phyloP scores from a whole-genome alignment of 2,797 vertebrate genomes.

The Notolepis coatsorum region DNA sequence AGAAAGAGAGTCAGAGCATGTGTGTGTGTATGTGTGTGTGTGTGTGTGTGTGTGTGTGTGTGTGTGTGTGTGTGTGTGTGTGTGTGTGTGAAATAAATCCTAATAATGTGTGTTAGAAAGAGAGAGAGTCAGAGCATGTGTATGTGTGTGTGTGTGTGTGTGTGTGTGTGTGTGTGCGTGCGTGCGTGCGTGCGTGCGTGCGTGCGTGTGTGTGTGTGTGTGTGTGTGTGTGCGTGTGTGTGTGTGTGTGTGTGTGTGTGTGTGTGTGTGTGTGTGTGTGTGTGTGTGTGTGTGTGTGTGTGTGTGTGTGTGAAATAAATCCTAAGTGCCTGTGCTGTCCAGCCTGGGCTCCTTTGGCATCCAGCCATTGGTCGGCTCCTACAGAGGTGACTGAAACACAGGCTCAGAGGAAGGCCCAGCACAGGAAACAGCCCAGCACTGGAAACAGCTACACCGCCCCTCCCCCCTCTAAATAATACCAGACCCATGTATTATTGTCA shows the following conservation, averaged over 20 bases:
- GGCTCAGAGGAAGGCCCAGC: slow-evolving; percentile 16
- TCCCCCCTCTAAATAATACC: slow-evolving; percentile 27
- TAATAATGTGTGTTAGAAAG: too few relatives aligned
- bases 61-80: neutral
- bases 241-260: neutral
- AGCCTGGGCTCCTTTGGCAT: slow-evolving; percentile 2
- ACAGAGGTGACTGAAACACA: slow-evolving; percentile 27
- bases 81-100: neutral
- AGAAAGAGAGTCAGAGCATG: slow-evolving; percentile 1
- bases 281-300: neutral
- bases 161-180: neutral
- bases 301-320: slow-evolving; percentile 12
- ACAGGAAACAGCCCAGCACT: slow-evolving; percentile 19
- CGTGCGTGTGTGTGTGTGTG: slow-evolving; percentile 1
- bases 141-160: neutral
- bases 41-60: too few relatives aligned
- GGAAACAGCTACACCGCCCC: too few relatives aligned
- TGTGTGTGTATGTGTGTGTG: slow-evolving; percentile 16
- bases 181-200: neutral
- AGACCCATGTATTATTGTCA: slow-evolving; percentile 21
- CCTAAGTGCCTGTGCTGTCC: neutral
- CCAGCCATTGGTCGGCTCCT: slow-evolving; percentile 21
- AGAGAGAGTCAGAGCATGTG: neutral
- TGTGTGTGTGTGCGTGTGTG: neutral
- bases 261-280: neutral